Base-by-base conservation (phyloP, 2,888 invertebrate species). In the Trachelus stipa region DNA sequence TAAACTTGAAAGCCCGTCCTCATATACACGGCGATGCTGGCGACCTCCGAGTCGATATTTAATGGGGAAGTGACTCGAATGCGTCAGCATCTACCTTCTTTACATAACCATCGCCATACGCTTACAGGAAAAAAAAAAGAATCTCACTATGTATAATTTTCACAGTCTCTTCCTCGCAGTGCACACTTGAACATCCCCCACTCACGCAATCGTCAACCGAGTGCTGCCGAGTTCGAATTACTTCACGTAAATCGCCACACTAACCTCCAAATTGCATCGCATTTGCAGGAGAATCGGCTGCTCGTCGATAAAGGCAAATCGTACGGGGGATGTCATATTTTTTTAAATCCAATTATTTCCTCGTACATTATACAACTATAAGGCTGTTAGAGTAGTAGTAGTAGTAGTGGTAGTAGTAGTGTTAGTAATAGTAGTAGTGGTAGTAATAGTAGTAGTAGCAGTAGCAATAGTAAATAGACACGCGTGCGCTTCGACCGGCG, bases 221-320 rank as follows among this genome's bases (percentile, higher is more conserved):
- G 56, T 77, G 77, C 56, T 68, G 74, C 69, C 75, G 77, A 75
- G 1, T 69, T 74, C 69, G 74, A 74, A 78, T 37, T 76, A 37
- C 78, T 73, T 15, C 3, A 34, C 71, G 2, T 1, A 9, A 9
- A 9, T 56, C 23, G 23, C 56, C 56, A 56, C 23, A 23, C 56
- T 23, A 56, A 56, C 23, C 56, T 56, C 23, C 56, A 56, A 2
- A 56, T 23, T 1, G 15, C 15, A 15, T 40, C 4, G 40, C 56
- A 23, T 56, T 56, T 9, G 0, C 56, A 56, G 56, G 23, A 23
- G 23, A 15, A 37, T 74, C 80, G 83, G 79, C 81, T 73, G 81
- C 80, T 84, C 83, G 83, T 84, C 9, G 23, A 86, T 85, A 88
- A 91, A 91, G 91, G 91, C 90, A 91, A 89, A 90, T 90, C 88